A percentile compares a stretch with the other conserved stretches of the same genome.
phyloP scores from a whole-genome alignment of 2,888 invertebrate genomes.

The Athrips mouffetella region DNA sequence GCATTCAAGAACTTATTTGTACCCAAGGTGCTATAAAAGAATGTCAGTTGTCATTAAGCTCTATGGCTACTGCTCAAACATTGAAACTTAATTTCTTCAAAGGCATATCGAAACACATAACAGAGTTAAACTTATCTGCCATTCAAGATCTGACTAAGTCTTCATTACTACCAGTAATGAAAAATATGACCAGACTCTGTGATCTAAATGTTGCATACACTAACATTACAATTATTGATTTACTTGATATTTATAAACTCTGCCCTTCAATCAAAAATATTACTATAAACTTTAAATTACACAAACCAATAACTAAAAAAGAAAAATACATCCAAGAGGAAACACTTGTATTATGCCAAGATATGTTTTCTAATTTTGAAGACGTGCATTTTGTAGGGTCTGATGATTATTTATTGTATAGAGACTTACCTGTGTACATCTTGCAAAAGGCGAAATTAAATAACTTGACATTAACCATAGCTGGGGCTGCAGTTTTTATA shows the following conservation, averaged over 20 bases:
- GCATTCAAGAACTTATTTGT: neutral
- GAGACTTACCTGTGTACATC: conserved; percentile 34
- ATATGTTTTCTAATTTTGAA: conserved; percentile 47
- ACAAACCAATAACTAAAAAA: conserved; percentile 23
- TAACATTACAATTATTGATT: conserved; percentile 47
- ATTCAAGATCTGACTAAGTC: conserved; percentile 47
- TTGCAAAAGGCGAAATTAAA: conserved; percentile 42
- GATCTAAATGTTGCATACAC: conserved; percentile 58
- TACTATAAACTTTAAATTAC: conserved; percentile 47
- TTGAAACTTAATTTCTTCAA: conserved; percentile 47
- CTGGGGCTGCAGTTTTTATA: conserved; percentile 28
- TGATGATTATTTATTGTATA: conserved; percentile 40
- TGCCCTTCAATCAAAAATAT: conserved; percentile 55
- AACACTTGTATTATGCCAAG: conserved; percentile 38
- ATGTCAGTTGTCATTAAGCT: neutral
- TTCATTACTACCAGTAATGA: conserved; percentile 40
- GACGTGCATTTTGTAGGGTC: conserved; percentile 56
- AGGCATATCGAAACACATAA: conserved; percentile 42
- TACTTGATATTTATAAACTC: conserved; percentile 41
- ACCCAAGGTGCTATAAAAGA: neutral
- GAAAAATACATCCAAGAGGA: conserved; percentile 24
- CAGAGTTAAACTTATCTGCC: conserved; percentile 48
- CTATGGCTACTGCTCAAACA: conserved; percentile 34
- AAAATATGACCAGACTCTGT: conserved; percentile 43
- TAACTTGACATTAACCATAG: conserved; percentile 42